These are phyloP conservation scores for Schizopygopsis pylzovi DNA, from an alignment of 2,797 vertebrate species.

Conservation along the genomic window DNA sequence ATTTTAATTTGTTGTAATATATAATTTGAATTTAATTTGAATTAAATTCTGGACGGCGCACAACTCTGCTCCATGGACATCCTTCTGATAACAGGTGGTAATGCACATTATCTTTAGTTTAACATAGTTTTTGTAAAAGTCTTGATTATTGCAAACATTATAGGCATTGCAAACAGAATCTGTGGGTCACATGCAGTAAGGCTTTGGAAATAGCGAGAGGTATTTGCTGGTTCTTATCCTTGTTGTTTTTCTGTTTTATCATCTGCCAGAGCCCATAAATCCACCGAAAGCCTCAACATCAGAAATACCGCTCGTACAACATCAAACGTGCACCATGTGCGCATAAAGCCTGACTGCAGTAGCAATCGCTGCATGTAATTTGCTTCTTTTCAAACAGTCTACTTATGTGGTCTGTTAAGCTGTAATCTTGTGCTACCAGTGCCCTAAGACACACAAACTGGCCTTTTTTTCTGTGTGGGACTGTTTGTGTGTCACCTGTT, in stretches of 20 bases:
- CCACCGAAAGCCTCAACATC: conserved; percentile 40
- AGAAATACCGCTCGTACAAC: conserved; percentile 38
- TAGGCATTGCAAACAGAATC: conserved; percentile 3
- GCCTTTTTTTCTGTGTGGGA: background rate
- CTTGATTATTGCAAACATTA: background rate
- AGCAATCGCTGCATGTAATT: conserved; percentile 21
- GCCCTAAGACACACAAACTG: background rate
- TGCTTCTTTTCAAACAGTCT: conserved; percentile 36
- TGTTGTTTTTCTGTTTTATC: conserved; percentile 40
- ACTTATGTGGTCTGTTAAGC: conserved; percentile 31
- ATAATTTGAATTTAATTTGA: no score
- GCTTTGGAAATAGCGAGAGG: conserved; percentile 26
- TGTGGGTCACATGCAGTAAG: background rate
- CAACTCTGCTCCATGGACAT: background rate
- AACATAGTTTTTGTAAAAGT: background rate
- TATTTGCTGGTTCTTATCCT: conserved; percentile 43
- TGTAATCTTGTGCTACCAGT: conserved; percentile 13
- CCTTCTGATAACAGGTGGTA: background rate
- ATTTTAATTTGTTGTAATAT: background rate
- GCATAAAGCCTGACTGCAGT: conserved; percentile 24
- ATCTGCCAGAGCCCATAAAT: conserved; percentile 46
- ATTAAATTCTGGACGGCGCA: background rate
- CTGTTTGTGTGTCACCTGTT: conserved; percentile 42
- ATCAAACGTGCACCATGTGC: conserved; percentile 43
- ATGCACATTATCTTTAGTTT: background rate